Conservation (phyloP, 2,113 vertebrate species). For the Coregonus clupeaformis region DNA sequence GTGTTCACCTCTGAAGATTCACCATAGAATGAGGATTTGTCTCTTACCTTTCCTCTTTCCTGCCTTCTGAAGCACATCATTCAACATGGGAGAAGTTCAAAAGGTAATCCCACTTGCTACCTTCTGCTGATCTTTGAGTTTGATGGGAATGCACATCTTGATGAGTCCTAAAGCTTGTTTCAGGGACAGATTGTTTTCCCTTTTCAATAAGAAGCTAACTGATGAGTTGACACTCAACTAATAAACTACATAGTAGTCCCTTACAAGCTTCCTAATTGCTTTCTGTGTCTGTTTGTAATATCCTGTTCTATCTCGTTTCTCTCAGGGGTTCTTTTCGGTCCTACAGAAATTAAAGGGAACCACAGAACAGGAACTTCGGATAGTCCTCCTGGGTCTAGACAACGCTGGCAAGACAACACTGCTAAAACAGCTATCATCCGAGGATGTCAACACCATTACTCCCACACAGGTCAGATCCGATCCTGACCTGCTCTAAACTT, state of each 20-base stretch:
- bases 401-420: slow-evolving; percentile 87
- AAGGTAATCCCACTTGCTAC: slow-evolving; percentile 67
- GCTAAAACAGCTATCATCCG: slow-evolving; percentile 79
- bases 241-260: too few species aligned
- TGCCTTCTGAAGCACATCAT: slow-evolving; percentile 16
- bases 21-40: slow-evolving; percentile 69
- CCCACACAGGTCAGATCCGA: slow-evolving; percentile 78
- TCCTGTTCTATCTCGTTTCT: not conserved
- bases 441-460: slow-evolving; percentile 85
- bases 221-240: too few species aligned
- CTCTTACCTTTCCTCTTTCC: slow-evolving; percentile 12
- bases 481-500: slow-evolving; percentile 15
- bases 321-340: slow-evolving; percentile 84
- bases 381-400: slow-evolving; percentile 85
- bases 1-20: slow-evolving; percentile 11
- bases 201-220: too few species aligned
- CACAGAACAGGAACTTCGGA: slow-evolving; percentile 79
- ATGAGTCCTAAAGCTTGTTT: too few species aligned
- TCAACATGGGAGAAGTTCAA: slow-evolving; percentile 81
- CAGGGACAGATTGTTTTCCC: too few species aligned
- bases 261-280: slow-evolving; percentile 16
- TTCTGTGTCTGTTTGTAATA: not conserved
- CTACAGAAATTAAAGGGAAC: slow-evolving; percentile 82
- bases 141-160: too few species aligned
- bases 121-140: too few species aligned